phyloP scores from a whole-genome alignment of 2,888 invertebrate species.

The Stenotaenia linearis region DNA sequence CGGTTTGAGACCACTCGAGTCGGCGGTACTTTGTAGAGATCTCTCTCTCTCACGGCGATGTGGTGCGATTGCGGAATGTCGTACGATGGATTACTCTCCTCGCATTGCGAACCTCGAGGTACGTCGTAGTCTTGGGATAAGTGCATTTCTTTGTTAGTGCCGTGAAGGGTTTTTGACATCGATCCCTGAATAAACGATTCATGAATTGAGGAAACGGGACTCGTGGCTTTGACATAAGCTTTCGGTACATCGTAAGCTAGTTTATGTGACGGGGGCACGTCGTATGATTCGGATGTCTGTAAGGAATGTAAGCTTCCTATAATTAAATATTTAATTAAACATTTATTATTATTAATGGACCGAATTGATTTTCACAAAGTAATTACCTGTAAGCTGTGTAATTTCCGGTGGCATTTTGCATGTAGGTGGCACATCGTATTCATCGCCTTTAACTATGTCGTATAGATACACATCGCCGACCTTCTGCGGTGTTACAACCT shows the following conservation, averaged over 20 bases:
- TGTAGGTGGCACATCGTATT: constrained; percentile 44
- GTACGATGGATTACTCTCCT: constrained; percentile 32
- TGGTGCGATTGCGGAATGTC: constrained; percentile 37
- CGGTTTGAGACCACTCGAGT: constrained; percentile 42
- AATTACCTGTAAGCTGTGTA: not conserved
- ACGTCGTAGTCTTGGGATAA: constrained; percentile 36
- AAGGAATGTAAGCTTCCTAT: constrained; percentile 43
- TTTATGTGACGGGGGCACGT: constrained; percentile 39
- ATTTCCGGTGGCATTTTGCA: constrained; percentile 13
- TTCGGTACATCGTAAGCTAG: constrained; percentile 38
- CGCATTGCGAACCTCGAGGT: constrained; percentile 27
- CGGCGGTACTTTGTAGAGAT: constrained; percentile 42
- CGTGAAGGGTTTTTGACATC: not conserved
- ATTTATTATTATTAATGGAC: not conserved
- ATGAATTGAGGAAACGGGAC: not conserved
- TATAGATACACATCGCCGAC: constrained; percentile 68
- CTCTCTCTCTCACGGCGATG: constrained; percentile 35
- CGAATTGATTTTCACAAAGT: not conserved
- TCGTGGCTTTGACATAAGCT: constrained; percentile 24
- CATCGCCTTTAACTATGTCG: constrained; percentile 51
- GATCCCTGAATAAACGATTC: not conserved
- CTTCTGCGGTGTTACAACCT: constrained; percentile 54
- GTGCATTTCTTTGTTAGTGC: constrained; percentile 13
- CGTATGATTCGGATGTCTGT: constrained; percentile 53
- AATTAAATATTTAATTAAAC: constrained; percentile 13